Conservation (phyloP, 2,888 invertebrate genomes). For the Apamea crenata region DNA sequence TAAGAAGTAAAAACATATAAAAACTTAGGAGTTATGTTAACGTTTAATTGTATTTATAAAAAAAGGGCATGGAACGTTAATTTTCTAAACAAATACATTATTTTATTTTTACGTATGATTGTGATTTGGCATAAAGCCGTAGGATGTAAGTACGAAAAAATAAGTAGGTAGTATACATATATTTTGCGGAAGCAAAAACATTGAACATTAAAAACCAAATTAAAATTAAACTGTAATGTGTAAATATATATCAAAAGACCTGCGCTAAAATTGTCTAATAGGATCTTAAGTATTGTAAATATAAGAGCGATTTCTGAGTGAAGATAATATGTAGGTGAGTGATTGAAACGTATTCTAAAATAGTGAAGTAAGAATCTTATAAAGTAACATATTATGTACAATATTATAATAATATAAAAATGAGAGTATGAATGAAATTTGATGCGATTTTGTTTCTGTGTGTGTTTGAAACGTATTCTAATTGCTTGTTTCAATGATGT, state of each 20-base stretch:
- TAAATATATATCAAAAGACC: slow-evolving; percentile 16
- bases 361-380: not conserved
- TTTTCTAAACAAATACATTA: slow-evolving; percentile 24
- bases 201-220: not conserved
- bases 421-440: slow-evolving; percentile 20
- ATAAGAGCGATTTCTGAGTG: slow-evolving; percentile 19
- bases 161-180: not conserved
- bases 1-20: not conserved
- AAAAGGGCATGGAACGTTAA: not conserved
- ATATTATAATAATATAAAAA: too few species aligned
- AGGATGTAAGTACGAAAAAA: slow-evolving; percentile 8
- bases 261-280: not conserved
- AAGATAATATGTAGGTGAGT: slow-evolving; percentile 27
- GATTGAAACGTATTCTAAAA: slow-evolving; percentile 28
- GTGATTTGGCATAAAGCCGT: slow-evolving; percentile 43
- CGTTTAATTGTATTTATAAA: not conserved
- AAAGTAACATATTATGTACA: not conserved
- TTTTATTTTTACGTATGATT: slow-evolving; percentile 22
- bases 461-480: slow-evolving; percentile 6
- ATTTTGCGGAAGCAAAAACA: too few species aligned
- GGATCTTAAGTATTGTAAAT: not conserved
- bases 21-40: not conserved
- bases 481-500: slow-evolving; percentile 27
- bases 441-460: slow-evolving; percentile 13
- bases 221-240: slow-evolving; percentile 11